These are phyloP conservation scores for Rhinichthys osculus DNA, from an alignment of 2,797 vertebrate genomes.

Conservation along the genomic window DNA sequence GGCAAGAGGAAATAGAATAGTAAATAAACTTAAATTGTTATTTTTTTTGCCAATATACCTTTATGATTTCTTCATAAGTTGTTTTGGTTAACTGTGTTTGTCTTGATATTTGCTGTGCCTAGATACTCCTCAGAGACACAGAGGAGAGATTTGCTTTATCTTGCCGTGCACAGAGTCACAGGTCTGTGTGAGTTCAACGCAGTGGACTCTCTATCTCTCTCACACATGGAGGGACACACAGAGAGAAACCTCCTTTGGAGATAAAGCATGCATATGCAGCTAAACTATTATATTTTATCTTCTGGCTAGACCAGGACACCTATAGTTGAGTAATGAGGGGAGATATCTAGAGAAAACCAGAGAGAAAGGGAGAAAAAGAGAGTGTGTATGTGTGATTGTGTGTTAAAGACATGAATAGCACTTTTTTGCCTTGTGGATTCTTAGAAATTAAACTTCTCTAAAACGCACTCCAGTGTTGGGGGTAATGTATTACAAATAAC, in stretches of 20 bases:
- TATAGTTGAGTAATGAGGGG: neutral
- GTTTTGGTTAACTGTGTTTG: neutral
- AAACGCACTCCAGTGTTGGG: neutral
- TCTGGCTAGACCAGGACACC: slow-evolving; percentile 1
- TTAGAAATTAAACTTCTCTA: neutral
- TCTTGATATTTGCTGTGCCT: slow-evolving; percentile 15
- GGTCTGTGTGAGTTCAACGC: slow-evolving; percentile 8
- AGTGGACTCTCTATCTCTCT: slow-evolving; percentile 9
- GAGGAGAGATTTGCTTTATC: slow-evolving; percentile 33
- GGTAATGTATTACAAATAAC: neutral
- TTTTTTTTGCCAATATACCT: neutral
- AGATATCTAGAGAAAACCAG: slow-evolving; percentile 15
- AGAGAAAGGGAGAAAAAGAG: neutral
- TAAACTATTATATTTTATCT: slow-evolving; percentile 18
- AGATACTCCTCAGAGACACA: slow-evolving; percentile 4
- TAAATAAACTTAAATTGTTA: neutral
- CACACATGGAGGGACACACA: slow-evolving; percentile 16
- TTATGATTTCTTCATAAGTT: slow-evolving; percentile 21
- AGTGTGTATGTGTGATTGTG: slow-evolving; percentile 10
- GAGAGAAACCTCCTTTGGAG: slow-evolving; percentile 6
- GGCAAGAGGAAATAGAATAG: neutral
- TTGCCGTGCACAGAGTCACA: neutral
- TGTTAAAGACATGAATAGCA: neutral
- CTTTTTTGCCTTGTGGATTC: neutral
- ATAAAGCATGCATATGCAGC: neutral